Conservation (phyloP, 2,888 invertebrate species). For the Pyralis farinalis region DNA sequence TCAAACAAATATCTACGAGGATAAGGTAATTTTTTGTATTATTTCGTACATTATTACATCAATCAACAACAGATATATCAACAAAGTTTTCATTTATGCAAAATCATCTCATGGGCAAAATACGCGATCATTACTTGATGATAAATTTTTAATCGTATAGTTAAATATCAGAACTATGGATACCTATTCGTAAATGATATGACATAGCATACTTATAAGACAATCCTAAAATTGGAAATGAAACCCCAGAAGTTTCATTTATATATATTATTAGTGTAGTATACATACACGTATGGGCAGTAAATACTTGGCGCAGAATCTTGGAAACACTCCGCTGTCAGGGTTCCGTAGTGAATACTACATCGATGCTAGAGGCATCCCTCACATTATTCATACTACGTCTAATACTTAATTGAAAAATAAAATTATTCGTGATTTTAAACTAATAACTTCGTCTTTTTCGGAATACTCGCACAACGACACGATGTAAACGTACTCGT, state of each 20-base stretch:
- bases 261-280: background rate
- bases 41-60: background rate
- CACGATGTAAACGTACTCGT: constrained; percentile 22
- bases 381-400: constrained; percentile 17
- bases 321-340: background rate
- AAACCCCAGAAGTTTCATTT: background rate
- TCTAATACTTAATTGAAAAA: constrained; percentile 20
- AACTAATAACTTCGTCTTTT: constrained; percentile 32
- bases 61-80: constrained; percentile 4
- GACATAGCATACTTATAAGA: background rate
- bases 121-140: background rate
- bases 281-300: background rate
- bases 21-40: background rate
- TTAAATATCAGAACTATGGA: background rate
- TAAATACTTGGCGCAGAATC: background rate
- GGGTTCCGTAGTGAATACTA: constrained; percentile 19
- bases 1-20: no score
- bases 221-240: no score
- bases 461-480: constrained; percentile 31
- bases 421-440: constrained; percentile 27
- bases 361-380: constrained; percentile 19
- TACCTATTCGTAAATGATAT: background rate
- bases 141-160: background rate
- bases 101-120: background rate
- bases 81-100: background rate